Conservation (phyloP, 2,888 invertebrate species). For the Scrobipalpa atriplicella region DNA sequence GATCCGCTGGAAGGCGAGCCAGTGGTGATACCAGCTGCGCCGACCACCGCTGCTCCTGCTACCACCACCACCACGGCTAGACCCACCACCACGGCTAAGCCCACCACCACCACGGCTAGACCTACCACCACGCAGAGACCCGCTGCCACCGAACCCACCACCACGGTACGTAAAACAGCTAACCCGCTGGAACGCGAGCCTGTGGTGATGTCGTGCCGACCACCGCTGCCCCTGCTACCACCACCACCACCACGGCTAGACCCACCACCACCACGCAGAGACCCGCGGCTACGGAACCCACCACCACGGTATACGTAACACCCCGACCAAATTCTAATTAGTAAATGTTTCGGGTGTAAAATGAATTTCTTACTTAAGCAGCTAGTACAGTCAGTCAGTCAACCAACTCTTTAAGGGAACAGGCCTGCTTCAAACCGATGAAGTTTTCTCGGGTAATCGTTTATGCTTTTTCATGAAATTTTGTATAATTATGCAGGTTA, state of each 20-base stretch:
- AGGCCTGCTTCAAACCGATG: too few relatives aligned
- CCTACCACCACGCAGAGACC: constrained; percentile 47
- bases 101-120: constrained; percentile 47
- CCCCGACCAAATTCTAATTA: too few relatives aligned
- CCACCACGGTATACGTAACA: too few relatives aligned
- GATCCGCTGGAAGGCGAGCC: constrained; percentile 78
- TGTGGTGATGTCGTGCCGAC: too few relatives aligned
- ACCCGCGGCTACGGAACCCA: constrained; percentile 23
- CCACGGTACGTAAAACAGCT: background rate
- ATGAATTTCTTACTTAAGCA: too few relatives aligned
- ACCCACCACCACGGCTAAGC: constrained; percentile 38
- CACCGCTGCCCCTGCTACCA: background rate
- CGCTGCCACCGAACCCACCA: background rate
- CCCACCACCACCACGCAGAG: constrained; percentile 40
- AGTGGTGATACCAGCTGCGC: constrained; percentile 40
- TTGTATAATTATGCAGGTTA: too few relatives aligned
- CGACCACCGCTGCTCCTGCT: constrained; percentile 45
- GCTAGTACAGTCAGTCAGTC: too few relatives aligned
- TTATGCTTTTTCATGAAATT: too few relatives aligned
- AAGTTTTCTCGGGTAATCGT: too few relatives aligned
- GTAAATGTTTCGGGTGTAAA: too few relatives aligned
- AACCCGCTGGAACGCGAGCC: too few relatives aligned
- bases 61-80: constrained; percentile 42
- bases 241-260: constrained; percentile 44
- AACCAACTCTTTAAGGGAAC: too few relatives aligned